phyloP scores from a whole-genome alignment of 2,888 invertebrate species.

The Brenthis daphne region DNA sequence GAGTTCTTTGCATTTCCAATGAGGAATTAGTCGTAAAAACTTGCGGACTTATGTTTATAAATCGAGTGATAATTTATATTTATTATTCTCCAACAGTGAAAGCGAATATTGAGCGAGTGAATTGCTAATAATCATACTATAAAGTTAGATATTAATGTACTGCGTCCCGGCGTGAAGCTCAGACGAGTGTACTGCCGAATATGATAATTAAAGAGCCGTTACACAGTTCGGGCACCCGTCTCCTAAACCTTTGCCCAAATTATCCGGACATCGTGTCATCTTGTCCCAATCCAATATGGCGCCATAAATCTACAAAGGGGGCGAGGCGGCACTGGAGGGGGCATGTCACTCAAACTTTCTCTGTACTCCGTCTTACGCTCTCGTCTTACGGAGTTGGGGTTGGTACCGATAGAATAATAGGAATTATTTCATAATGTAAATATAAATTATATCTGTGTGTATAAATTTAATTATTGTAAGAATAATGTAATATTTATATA shows the following conservation, averaged over 20 bases:
- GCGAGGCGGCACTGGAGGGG: slow-evolving; percentile 67
- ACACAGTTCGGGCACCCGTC: slow-evolving; percentile 69
- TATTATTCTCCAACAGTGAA: slow-evolving; percentile 28
- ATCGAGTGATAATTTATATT: slow-evolving; percentile 43
- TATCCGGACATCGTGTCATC: slow-evolving; percentile 82
- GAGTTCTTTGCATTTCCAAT: slow-evolving; percentile 56
- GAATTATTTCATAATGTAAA: slow-evolving; percentile 39
- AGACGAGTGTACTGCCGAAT: slow-evolving; percentile 51
- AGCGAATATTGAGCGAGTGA: slow-evolving; percentile 17
- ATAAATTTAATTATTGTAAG: too few relatives aligned
- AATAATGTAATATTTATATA: too few relatives aligned
- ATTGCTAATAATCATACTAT: slow-evolving; percentile 24
- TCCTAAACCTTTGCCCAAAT: slow-evolving; percentile 82
- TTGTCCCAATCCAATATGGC: slow-evolving; percentile 83
- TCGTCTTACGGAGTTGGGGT: slow-evolving; percentile 67
- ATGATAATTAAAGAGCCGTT: slow-evolving; percentile 82
- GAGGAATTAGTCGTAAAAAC: slow-evolving; percentile 45
- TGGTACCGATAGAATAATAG: slow-evolving; percentile 66
- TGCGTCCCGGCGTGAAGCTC: slow-evolving; percentile 5
- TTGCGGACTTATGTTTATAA: slow-evolving; percentile 43
- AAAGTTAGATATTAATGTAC: slow-evolving; percentile 32
- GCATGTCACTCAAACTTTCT: slow-evolving; percentile 83
- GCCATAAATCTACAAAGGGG: slow-evolving; percentile 77
- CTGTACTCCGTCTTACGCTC: slow-evolving; percentile 79
- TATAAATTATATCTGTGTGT: too few relatives aligned